Evolutionary conservation across 2,888 invertebrate species (phyloP).

Genomic region (Matsumyia berberina): DNA sequence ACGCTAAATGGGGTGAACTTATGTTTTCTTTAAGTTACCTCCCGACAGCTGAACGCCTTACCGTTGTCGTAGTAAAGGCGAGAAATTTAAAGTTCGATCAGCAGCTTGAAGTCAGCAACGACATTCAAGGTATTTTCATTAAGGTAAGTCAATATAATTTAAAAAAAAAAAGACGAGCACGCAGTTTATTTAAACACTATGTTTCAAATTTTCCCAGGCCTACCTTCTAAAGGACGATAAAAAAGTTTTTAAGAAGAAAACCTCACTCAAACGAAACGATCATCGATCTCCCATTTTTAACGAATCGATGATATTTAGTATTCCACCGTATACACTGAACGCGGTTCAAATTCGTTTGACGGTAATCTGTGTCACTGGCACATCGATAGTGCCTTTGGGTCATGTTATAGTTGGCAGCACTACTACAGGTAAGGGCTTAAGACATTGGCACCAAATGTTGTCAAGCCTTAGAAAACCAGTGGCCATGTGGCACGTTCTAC

Average conservation of each 20-base stretch:
- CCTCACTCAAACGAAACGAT: constrained; percentile 90
- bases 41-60: constrained; percentile 92
- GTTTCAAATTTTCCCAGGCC: constrained; percentile 85
- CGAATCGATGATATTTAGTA: constrained; percentile 93
- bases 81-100: constrained; percentile 88
- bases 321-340: constrained; percentile 89
- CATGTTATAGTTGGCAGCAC: constrained; percentile 92
- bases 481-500: constrained; percentile 93
- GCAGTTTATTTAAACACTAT: background rate
- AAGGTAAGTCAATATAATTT: constrained; percentile 85
- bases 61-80: constrained; percentile 88
- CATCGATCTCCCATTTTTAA: constrained; percentile 90
- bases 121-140: constrained; percentile 90
- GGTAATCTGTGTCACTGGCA: constrained; percentile 84
- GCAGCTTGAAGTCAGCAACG: constrained; percentile 64
- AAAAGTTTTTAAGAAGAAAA: constrained; percentile 92
- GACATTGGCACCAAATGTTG: constrained; percentile 94
- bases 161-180: too few relatives aligned
- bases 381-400: constrained; percentile 88
- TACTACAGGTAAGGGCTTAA: constrained; percentile 89
- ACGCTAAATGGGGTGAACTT: constrained; percentile 90
- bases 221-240: constrained; percentile 92
- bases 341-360: constrained; percentile 90
- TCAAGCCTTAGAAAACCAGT: constrained; percentile 91
- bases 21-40: constrained; percentile 93